Evolutionary conservation across 2,113 vertebrate genomes (phyloP).

Genomic region (Eupsittula cactorum): DNA sequence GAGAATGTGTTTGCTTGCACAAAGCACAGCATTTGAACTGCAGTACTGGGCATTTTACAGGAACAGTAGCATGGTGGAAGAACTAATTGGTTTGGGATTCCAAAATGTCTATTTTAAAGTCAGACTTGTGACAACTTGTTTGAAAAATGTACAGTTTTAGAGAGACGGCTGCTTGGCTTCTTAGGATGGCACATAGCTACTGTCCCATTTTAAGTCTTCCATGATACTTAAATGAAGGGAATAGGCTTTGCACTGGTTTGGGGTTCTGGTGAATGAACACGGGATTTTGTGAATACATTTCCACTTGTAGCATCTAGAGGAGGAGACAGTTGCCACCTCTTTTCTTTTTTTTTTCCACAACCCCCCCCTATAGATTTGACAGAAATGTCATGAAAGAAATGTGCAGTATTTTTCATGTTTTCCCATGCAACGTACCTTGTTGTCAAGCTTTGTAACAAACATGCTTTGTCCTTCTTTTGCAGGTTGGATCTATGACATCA

Average conservation of each 20-base stretch:
- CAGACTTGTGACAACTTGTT: not conserved
- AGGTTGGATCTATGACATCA: conserved; percentile 86
- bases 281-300: not conserved
- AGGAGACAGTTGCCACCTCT: not conserved
- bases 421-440: not conserved
- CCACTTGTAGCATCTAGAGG: not conserved
- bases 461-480: conserved; percentile 60
- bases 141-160: not conserved
- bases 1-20: not conserved
- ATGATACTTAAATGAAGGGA: not conserved
- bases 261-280: not conserved
- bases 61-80: not conserved
- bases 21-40: not conserved
- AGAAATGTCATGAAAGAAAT: not conserved
- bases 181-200: not conserved
- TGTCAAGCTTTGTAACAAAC: not conserved
- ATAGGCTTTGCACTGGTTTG: not conserved
- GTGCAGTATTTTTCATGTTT: not conserved
- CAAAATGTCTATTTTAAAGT: not conserved
- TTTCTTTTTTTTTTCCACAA: not conserved
- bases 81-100: not conserved
- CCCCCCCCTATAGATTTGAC: not conserved
- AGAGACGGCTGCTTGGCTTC: not conserved
- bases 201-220: not conserved
- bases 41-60: not conserved